A percentile compares a stretch with the other conserved stretches of the same genome.
Conservation (phyloP, 2,797 vertebrate species). For the Oreortyx pictus region DNA sequence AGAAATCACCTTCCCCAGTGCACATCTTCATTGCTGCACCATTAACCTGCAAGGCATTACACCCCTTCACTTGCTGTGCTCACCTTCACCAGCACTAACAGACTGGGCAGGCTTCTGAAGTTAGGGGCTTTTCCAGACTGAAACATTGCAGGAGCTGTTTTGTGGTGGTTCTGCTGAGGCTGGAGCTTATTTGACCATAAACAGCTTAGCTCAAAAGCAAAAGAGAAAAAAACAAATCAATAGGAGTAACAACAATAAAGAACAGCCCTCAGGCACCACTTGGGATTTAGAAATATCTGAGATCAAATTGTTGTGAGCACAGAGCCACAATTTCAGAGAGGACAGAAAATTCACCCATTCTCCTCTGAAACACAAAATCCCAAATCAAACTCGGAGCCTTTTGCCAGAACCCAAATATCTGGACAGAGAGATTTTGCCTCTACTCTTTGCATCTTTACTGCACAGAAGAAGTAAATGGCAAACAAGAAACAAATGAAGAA, state of each 20-base stretch:
- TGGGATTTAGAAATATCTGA: neutral
- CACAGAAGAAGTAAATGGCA: neutral
- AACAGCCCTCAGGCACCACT: neutral
- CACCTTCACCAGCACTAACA: neutral
- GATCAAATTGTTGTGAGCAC: neutral
- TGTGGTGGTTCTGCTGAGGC: neutral
- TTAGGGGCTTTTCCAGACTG: neutral
- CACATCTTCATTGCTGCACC: neutral
- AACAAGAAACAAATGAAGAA: neutral
- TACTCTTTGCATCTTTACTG: neutral
- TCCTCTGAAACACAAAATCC: neutral
- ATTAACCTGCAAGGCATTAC: neutral
- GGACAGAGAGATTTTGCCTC: neutral
- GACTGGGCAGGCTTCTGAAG: constrained; percentile 10
- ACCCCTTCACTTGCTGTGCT: neutral
- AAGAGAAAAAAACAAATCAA: neutral
- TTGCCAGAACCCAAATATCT: neutral
- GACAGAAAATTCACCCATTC: neutral
- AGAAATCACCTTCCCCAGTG: neutral
- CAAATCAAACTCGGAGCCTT: neutral
- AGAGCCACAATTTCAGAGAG: neutral
- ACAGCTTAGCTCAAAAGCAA: constrained; percentile 8
- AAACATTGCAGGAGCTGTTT: constrained; percentile 45
- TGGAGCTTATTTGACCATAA: neutral
- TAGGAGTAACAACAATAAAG: neutral